Evolutionary conservation across 2,888 invertebrate species (phyloP).

Genomic region (Oasisia sp.): DNA sequence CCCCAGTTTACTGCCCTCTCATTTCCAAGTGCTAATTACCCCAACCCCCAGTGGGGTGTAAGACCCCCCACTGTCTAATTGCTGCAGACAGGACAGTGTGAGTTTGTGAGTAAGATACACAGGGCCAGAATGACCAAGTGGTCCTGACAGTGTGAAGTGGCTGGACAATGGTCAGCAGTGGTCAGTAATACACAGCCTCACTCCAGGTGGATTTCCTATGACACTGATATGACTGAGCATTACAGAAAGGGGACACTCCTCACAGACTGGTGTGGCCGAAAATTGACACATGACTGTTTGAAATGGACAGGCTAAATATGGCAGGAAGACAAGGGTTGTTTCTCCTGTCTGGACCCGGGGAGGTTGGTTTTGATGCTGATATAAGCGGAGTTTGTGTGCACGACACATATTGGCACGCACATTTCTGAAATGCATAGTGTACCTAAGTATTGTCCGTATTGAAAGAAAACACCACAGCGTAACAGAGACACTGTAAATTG

Average conservation of each 20-base stretch:
- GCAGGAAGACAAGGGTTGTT: not conserved
- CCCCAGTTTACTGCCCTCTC: not conserved
- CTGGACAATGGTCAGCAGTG: not conserved
- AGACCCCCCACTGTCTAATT: not conserved
- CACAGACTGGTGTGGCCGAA: not conserved
- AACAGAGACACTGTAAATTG: not conserved
- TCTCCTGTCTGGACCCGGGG: not conserved
- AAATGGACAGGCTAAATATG: not conserved
- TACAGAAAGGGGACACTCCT: not conserved
- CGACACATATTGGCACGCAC: not conserved
- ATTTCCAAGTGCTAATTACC: conserved; percentile 12
- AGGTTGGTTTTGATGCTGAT: not conserved
- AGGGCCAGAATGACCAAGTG: not conserved
- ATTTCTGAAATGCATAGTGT: not conserved
- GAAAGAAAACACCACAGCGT: not conserved
- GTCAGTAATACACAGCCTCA: not conserved
- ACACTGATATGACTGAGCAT: not conserved
- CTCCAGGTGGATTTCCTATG: not conserved
- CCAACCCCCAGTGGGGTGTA: not conserved
- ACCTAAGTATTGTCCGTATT: not conserved
- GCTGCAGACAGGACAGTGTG: not conserved
- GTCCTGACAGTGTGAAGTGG: not conserved
- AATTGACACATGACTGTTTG: not conserved
- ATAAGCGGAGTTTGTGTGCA: not conserved
- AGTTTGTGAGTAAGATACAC: conserved; percentile 10